Evolutionary conservation across 2,888 invertebrate species (phyloP), one percentile per base, ranked within the genome.

Genomic region (Cryptocephalus primarius): DNA sequence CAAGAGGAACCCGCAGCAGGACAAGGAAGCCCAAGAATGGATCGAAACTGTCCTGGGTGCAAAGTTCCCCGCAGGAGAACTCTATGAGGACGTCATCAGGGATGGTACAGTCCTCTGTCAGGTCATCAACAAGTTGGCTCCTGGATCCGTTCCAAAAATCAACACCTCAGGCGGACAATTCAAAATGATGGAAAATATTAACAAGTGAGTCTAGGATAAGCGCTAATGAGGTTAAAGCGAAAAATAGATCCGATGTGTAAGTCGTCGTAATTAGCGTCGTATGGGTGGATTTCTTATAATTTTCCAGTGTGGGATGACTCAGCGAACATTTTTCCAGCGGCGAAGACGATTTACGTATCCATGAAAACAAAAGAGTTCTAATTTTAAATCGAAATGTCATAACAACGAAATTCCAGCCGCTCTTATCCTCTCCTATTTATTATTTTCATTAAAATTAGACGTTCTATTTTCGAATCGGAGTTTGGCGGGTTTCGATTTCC

Each of bases 181-280:
- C 83, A 97, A 96, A 70, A 86, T 97, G 85, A 99, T 99, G 97
- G 97, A 99, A 73, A 99, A 99, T 79, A 92, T 97, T 72, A 92
- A 90, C 75, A 78, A 83, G 86, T 95, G 69, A 79, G 82, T 74
- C 32, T 49, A 60, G 22, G 6, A 4, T 2, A 22, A 6, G 6
- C 6, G 22, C 3, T 6, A 22, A 6, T 22, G 2, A 6, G 2
- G 6, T 22, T 6, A 6, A 72, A 9, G 9, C 9, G 9, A 9
- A 42, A 22, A 22, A 22, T 22, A 22, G 22, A 22, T 22, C n/a
- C n/a, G n/a, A n/a, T n/a, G n/a, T n/a, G 6, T 22, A 6, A 22
- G 3, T 22, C 22, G 22, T 22, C 22, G 6, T 6, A 22, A 22
- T 6, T 22, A n/a, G n/a, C 6, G 22, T 22, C 6, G 6, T 22